Percentiles rank a stretch among this genome's conserved stretches.
Evolutionary conservation across 2,888 invertebrate species (phyloP).

Genomic region (Chrysolina oricalcia): DNA sequence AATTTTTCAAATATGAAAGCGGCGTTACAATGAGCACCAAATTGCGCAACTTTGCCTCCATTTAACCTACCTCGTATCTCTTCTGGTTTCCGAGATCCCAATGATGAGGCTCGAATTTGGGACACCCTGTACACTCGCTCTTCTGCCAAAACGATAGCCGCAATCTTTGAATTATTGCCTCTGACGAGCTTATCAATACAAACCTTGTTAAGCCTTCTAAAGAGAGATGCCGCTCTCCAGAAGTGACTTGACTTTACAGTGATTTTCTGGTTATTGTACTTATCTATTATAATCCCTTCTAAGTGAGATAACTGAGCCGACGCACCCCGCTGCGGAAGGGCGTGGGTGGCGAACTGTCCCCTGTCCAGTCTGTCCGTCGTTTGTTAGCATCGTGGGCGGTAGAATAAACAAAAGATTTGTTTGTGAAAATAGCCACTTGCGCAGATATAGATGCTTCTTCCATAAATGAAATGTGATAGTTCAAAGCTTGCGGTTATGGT

Average conservation of each 20-base stretch:
- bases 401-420: constrained; percentile 22
- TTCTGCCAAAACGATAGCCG: constrained; percentile 1
- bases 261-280: constrained; percentile 59
- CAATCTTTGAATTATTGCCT: constrained; percentile 53
- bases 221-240: constrained; percentile 57
- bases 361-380: constrained; percentile 36
- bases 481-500: background rate
- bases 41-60: too few relatives aligned
- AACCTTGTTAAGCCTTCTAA: constrained; percentile 52
- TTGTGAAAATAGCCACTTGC: constrained; percentile 34
- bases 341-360: constrained; percentile 48
- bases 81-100: too few relatives aligned
- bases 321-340: constrained; percentile 42
- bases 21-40: too few relatives aligned
- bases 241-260: constrained; percentile 61
- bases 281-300: constrained; percentile 55
- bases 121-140: background rate
- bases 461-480: constrained; percentile 34
- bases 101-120: too few relatives aligned
- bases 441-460: constrained; percentile 35
- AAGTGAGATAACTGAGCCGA: constrained; percentile 56
- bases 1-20: too few relatives aligned
- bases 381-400: constrained; percentile 29
- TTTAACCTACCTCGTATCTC: too few relatives aligned
- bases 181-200: constrained; percentile 61